These are phyloP conservation scores for Micropterix aruncella DNA, from an alignment of 2,888 invertebrate species.

Conservation along the genomic window DNA sequence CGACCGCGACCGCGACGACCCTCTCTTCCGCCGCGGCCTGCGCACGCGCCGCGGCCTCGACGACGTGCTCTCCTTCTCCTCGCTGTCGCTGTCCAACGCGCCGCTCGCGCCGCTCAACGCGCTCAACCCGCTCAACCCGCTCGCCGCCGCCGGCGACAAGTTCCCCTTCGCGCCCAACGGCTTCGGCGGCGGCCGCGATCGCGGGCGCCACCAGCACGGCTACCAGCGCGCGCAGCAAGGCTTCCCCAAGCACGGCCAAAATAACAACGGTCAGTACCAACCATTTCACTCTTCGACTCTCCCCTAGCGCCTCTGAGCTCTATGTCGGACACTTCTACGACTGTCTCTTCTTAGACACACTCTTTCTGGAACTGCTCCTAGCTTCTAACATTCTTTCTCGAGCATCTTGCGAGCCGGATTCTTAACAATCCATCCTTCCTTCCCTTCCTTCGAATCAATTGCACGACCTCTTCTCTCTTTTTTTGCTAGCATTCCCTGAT, in stretches of 20 bases:
- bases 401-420: too few species aligned
- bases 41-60: constrained; percentile 59
- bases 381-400: too few species aligned
- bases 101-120: constrained; percentile 46
- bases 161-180: constrained; percentile 24
- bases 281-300: constrained; percentile 20
- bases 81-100: constrained; percentile 50
- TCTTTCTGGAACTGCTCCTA: too few species aligned
- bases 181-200: constrained; percentile 17
- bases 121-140: constrained; percentile 37
- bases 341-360: too few species aligned
- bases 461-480: too few species aligned
- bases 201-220: constrained; percentile 33
- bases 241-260: constrained; percentile 33
- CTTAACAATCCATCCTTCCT: too few species aligned
- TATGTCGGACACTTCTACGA: too few species aligned
- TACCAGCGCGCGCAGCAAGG: constrained; percentile 20
- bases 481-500: too few species aligned
- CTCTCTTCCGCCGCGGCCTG: constrained; percentile 34
- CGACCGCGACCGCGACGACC: constrained; percentile 20
- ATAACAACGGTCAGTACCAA: constrained; percentile 22
- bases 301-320: constrained; percentile 6
- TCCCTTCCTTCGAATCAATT: too few species aligned
- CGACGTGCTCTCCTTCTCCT: constrained; percentile 70
- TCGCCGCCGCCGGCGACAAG: constrained; percentile 37